phyloP scores from a whole-genome alignment of 2,113 vertebrate species.

The Glaucomys volans region DNA sequence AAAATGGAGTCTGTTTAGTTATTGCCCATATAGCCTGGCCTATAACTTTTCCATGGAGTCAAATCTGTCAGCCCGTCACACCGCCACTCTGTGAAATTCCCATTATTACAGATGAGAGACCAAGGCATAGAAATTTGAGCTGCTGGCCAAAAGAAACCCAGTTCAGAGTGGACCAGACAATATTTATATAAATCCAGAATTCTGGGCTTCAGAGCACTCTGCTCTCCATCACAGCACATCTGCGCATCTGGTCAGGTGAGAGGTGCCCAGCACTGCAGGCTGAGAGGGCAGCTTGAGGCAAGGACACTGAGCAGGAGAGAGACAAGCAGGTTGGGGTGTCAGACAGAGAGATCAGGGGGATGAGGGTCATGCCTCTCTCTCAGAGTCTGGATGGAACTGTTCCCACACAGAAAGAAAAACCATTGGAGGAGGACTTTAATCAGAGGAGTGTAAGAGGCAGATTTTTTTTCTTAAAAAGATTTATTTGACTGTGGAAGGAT shows the following conservation, averaged over 20 bases:
- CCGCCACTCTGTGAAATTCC: not conserved
- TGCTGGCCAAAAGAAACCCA: not conserved
- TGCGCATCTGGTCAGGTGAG: not conserved
- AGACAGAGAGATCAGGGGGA: not conserved
- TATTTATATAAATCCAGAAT: not conserved
- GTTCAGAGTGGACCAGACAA: not conserved
- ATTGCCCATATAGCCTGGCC: too few relatives aligned
- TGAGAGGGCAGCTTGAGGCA: not conserved
- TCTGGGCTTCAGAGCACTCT: not conserved
- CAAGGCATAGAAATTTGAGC: not conserved
- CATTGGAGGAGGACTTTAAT: not conserved
- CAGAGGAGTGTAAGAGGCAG: not conserved
- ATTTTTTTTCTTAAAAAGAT: not conserved
- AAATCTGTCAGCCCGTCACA: too few relatives aligned
- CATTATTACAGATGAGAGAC: not conserved
- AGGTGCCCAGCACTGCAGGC: not conserved
- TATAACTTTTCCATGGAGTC: too few relatives aligned
- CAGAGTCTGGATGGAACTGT: too few relatives aligned
- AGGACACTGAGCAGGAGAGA: not conserved
- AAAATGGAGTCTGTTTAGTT: too few relatives aligned
- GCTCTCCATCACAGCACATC: not conserved
- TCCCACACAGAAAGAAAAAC: not conserved
- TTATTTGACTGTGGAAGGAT: too few relatives aligned
- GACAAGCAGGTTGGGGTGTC: too few relatives aligned
- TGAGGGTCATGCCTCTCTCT: fast-evolving